Base-by-base conservation (phyloP, 2,888 invertebrate genomes). In the Tiliacea citrago region DNA sequence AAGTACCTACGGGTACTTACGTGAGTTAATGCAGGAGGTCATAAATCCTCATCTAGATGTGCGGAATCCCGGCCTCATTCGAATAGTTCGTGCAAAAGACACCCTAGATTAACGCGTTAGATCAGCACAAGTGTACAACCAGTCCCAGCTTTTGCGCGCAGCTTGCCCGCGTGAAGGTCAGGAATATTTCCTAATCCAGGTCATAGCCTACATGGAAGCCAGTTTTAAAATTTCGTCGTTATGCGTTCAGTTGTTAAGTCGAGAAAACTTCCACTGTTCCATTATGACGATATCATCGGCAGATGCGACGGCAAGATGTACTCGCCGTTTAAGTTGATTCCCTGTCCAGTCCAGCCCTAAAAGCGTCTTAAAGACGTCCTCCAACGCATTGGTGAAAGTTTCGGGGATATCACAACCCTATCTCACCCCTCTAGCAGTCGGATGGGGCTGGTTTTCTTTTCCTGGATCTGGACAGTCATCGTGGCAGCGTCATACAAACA, bases 11-110 rank as follows among this genome's bases (percentile, higher is more conserved):
- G 8, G 39, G 39, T 18, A 29, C 21, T 71, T 35, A 71, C 42
- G 49, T 53, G 21, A 55, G 42, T 67, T 62, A 81, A 47, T 45
- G 61, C 55, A 70, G 77, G 79, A 67, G 75, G 47, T 69, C 55
- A 68, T 68, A 75, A 81, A 68, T 65, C 13, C 35, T 79, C 47
- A 47, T 62, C 79, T 55, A 47, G 55, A 35, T 55, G 61, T 42
- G 53, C 47, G 29, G 18, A 76, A 72, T 79, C 21, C 35, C 24
- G 80, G 10, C 55, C 49, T 73, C 55, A 57, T 79, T 79, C 55
- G 42, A 51, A 45, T 62, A 62, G 21, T 49, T 79, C 24, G 24
- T 24, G 55, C 57, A 62, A 72, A 71, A 49, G 55, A 70, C 42
- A 72, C 49, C 49, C 18, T 72, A 35, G 55, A 49, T 78, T 58